Conservation (phyloP, 1,140 invertebrate species). For the Trypoxylus dichotomus region DNA sequence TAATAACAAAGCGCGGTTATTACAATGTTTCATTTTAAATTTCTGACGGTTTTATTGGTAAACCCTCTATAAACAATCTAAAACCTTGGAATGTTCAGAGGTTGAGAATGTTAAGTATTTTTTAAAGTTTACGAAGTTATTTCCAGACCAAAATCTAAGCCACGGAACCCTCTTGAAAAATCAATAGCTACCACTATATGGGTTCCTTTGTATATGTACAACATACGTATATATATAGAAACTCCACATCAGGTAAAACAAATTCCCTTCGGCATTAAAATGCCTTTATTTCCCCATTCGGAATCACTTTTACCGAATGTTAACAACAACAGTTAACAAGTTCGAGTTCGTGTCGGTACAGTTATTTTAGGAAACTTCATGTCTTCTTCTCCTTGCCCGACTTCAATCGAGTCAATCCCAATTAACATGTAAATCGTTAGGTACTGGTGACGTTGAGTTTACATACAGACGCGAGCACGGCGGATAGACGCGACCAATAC, state of each 20-base stretch:
- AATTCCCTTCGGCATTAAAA: background rate
- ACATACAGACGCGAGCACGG: background rate
- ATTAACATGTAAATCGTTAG: conserved; percentile 3
- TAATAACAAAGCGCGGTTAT: no score
- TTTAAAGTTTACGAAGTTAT: no score
- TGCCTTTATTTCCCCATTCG: background rate
- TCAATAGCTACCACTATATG: no score
- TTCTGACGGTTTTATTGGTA: no score
- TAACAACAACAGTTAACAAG: background rate
- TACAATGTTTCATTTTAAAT: no score
- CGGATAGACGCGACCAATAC: background rate
- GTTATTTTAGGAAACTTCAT: background rate
- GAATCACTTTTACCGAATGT: background rate
- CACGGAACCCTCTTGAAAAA: no score
- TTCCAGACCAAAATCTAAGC: no score
- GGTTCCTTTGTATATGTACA: background rate
- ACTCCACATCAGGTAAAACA: background rate
- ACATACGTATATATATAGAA: background rate
- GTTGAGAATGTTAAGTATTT: no score
- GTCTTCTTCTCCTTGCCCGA: background rate
- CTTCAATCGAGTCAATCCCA: background rate
- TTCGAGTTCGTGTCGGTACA: background rate
- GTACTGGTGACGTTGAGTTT: background rate
- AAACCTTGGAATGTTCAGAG: no score
- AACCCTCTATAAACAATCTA: no score